A percentile compares a stretch with the other conserved stretches of the same genome.
These are phyloP conservation scores for Anoplius nigerrimus DNA, from an alignment of 2,888 invertebrate genomes.

Conservation along the genomic window DNA sequence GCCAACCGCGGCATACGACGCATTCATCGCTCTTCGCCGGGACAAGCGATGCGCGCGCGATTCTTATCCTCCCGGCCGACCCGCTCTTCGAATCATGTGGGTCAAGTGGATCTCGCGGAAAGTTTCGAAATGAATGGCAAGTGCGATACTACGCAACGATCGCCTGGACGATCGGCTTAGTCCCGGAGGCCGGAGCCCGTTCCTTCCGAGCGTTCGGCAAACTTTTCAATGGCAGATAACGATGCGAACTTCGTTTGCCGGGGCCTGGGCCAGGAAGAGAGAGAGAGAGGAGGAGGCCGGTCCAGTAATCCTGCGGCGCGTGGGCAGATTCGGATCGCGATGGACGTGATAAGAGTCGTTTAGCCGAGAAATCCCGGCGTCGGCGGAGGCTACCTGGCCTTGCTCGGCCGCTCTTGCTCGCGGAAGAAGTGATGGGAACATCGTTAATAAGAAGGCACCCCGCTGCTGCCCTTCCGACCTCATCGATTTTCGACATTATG, in stretches of 20 bases:
- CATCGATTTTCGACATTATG: conserved; percentile 22
- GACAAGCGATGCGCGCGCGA: too few species aligned
- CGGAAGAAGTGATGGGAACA: conserved; percentile 12
- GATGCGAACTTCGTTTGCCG: conserved; percentile 7
- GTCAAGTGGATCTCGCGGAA: conserved; percentile 24
- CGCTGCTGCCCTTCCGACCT: neutral
- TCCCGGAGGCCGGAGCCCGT: neutral
- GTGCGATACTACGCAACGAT: neutral
- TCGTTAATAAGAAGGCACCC: conserved; percentile 40
- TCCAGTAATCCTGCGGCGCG: conserved; percentile 20
- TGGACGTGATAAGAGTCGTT: conserved; percentile 22
- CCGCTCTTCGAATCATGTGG: conserved; percentile 22
- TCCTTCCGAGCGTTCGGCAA: conserved; percentile 5
- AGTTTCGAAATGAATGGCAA: conserved; percentile 13
- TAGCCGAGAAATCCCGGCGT: neutral
- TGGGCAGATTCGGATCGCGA: conserved; percentile 32
- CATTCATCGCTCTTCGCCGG: too few species aligned
- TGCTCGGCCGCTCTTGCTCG: neutral
- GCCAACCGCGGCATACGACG: too few species aligned
- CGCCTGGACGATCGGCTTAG: too few species aligned
- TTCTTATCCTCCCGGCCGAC: too few species aligned
- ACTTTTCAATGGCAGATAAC: conserved; percentile 27
- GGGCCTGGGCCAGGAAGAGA: neutral
- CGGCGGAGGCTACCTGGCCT: neutral
- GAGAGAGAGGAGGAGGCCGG: conserved; percentile 4